A percentile compares a stretch with the other conserved stretches of the same genome.
Conservation (phyloP, 1,140 invertebrate species). For the Drosophila virilis region DNA sequence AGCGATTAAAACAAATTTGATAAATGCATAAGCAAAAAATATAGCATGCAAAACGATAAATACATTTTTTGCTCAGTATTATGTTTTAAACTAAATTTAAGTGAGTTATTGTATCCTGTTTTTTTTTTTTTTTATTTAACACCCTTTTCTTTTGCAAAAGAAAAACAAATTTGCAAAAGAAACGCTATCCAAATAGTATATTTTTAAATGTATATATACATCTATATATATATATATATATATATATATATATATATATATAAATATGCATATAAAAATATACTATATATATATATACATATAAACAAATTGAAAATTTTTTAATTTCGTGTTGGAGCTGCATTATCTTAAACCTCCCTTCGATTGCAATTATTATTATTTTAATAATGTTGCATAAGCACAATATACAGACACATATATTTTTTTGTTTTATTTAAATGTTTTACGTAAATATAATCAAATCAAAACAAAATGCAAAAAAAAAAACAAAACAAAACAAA, state of each 20-base stretch:
- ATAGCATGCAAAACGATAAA: constrained; percentile 68
- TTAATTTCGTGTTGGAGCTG: constrained; percentile 20
- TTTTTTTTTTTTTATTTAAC: constrained; percentile 43
- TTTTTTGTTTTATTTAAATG: constrained; percentile 68
- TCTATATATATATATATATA: constrained; percentile 33
- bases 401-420: constrained; percentile 49
- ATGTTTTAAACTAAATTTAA: constrained; percentile 83
- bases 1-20: constrained; percentile 49
- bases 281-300: constrained; percentile 18
- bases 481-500: constrained; percentile 45
- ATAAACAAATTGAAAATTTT: constrained; percentile 32
- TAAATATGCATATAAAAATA: not conserved
- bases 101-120: constrained; percentile 81
- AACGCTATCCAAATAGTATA: constrained; percentile 7
- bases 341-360: constrained; percentile 23
- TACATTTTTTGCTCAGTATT: constrained; percentile 84
- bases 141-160: constrained; percentile 28
- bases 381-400: constrained; percentile 34
- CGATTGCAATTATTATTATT: constrained; percentile 44
- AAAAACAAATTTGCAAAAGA: constrained; percentile 20
- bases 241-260: constrained; percentile 27
- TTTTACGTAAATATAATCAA: constrained; percentile 59
- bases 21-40: constrained; percentile 70
- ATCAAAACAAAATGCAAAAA: constrained; percentile 45
- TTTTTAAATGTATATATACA: constrained; percentile 10